Base-by-base conservation (phyloP, 2,888 invertebrate species). In the Hirudinaria manillensis region DNA sequence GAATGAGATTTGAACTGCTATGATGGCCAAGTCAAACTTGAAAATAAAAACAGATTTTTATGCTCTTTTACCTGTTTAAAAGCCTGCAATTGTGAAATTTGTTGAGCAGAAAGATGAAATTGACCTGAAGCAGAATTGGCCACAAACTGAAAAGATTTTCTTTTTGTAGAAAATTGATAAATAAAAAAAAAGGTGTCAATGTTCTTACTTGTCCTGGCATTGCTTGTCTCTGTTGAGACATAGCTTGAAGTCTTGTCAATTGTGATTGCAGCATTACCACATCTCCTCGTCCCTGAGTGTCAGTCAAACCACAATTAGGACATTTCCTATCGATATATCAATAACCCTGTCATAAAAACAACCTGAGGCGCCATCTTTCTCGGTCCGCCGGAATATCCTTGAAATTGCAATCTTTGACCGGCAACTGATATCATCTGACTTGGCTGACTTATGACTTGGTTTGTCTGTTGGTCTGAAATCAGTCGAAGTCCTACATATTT, bases 211-310 rank as follows among this genome's bases (percentile, higher is more conserved):
- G 61, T 61, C 61, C 61, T 27, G 61, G 6, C 61, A 61, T 61
- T 6, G n/a, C 29, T 61, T 61, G 61, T 19, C 61, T n/a, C 45
- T 45, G 45, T n/a, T 61, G 61, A 61, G 61, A 1, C 61, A 61
- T 61, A 16, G n/a, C n/a, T 29, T 61, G 61, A 61, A 61, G 7
- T 27, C 29, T 16, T 13, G 61, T 16, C 19, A 10, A n/a, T n/a
- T 61, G 61, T 61, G 61, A 29, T 29, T 61, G 61, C 61, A 61
- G 13, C 61, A 61, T 27, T n/a, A 61, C n/a, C 61, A 61, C n/a
- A 6, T 61, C 61, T 10, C 61, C 61, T 61, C 61, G 13, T n/a
- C 24, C 61, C 29, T 61, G 10, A 1, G 10, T 16, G 16, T 16
- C 45, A 3, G 16, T 45, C 45, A 45, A 45, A 45, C n/a, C n/a